phyloP scores from a whole-genome alignment of 2,888 invertebrate species.

The Tachystola acroxantha region DNA sequence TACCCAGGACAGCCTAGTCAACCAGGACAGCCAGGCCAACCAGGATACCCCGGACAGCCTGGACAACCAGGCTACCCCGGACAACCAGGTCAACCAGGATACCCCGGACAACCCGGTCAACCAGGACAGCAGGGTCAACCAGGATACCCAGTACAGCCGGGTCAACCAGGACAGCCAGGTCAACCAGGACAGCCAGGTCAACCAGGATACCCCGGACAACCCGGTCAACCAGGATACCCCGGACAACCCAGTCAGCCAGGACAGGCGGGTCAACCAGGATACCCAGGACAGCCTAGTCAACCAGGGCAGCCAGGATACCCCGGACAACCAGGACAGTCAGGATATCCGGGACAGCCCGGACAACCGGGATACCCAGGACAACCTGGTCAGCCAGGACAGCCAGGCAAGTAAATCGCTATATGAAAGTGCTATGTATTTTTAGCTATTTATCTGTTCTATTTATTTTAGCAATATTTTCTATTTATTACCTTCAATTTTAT shows the following conservation, averaged over 20 bases:
- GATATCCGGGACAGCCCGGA: slow-evolving; percentile 18
- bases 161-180: slow-evolving; percentile 14
- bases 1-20: background rate
- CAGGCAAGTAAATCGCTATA: no score
- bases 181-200: background rate
- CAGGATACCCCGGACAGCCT: slow-evolving; percentile 43
- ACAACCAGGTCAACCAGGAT: slow-evolving; percentile 12
- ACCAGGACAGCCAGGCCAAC: slow-evolving; percentile 18
- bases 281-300: slow-evolving; percentile 48
- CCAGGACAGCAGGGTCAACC: slow-evolving; percentile 10
- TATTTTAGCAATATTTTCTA: no score
- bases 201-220: slow-evolving; percentile 7
- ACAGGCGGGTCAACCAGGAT: slow-evolving; percentile 36
- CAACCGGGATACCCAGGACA: slow-evolving; percentile 22
- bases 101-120: slow-evolving; percentile 18
- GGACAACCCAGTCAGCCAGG: slow-evolving; percentile 8
- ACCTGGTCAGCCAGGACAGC: slow-evolving; percentile 15
- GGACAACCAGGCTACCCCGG: slow-evolving; percentile 52
- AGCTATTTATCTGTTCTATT: no score
- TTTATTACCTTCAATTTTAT: no score
- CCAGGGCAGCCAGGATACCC: slow-evolving; percentile 44
- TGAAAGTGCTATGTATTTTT: no score
- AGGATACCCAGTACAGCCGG: slow-evolving; percentile 24
- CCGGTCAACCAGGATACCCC: background rate
- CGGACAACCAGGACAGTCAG: slow-evolving; percentile 12